Percentiles rank a stretch among this genome's conserved stretches.
Conservation (phyloP, 2,797 vertebrate species). For the Lycodopsis pacificus region DNA sequence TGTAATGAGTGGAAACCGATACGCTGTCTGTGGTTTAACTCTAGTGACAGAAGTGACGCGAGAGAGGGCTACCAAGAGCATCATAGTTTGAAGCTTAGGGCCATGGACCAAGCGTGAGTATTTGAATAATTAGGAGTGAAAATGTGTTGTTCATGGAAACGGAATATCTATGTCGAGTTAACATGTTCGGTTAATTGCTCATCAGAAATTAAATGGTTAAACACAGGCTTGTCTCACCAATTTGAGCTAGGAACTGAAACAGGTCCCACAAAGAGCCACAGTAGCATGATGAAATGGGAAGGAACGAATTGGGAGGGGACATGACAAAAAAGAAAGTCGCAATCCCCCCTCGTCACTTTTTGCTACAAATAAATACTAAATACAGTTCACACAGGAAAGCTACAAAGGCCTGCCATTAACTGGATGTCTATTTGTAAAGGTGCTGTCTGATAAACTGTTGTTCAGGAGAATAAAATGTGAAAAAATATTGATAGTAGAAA, state of each 20-base stretch:
- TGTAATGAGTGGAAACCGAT: too few species aligned
- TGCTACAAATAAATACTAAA: neutral
- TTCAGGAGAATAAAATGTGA: slow-evolving; percentile 2
- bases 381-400: neutral
- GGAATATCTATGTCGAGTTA: neutral
- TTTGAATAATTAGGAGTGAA: neutral
- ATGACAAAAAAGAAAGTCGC: neutral
- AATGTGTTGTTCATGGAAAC: neutral
- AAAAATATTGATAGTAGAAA: neutral
- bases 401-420: slow-evolving; percentile 7
- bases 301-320: neutral
- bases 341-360: neutral
- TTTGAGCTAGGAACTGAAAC: neutral
- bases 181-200: neutral
- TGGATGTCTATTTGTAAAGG: neutral
- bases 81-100: neutral
- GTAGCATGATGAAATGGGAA: neutral
- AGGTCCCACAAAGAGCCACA: neutral
- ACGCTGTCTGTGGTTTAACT: too few species aligned
- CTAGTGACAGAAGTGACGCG: too few species aligned
- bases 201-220: neutral
- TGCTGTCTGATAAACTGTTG: neutral
- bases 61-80: too few species aligned
- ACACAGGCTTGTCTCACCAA: neutral
- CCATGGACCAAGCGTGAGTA: neutral